Percentiles rank a stretch among this genome's conserved stretches.
These are phyloP conservation scores for Rhynchomys soricoides DNA, from an alignment of 2,113 vertebrate species.

Conservation along the genomic window DNA sequence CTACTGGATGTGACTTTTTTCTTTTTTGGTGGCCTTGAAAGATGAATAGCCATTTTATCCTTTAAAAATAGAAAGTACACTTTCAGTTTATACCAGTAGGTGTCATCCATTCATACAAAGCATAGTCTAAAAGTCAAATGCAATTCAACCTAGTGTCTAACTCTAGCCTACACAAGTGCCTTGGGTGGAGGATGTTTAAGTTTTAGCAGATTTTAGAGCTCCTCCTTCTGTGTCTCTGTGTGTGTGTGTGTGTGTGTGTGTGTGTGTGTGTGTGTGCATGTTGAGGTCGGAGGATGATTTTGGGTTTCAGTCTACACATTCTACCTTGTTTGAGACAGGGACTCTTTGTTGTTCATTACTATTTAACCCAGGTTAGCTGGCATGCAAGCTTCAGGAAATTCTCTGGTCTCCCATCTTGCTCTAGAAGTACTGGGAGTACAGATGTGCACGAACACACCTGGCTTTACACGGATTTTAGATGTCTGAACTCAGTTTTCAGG, in stretches of 20 bases:
- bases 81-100: constrained; percentile 75
- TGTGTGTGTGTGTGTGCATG: background rate
- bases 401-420: background rate
- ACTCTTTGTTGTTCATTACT: background rate
- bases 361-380: too few species aligned
- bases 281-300: background rate
- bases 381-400: too few species aligned
- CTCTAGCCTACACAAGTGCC: background rate
- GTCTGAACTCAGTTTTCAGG: background rate
- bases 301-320: too few species aligned
- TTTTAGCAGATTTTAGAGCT: background rate
- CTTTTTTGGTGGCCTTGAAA: background rate
- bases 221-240: background rate
- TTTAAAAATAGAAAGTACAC: constrained; percentile 8
- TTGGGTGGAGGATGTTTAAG: background rate
- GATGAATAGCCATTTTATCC: constrained; percentile 4
- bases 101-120: constrained; percentile 71
- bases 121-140: background rate
- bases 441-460: background rate
- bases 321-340: background rate
- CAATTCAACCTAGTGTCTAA: constrained; percentile 16
- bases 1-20: background rate
- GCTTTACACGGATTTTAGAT: background rate
- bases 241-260: background rate
- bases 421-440: background rate